These are phyloP conservation scores for Sminthurinus signatus DNA, from an alignment of 1,140 invertebrate genomes.

Conservation along the genomic window DNA sequence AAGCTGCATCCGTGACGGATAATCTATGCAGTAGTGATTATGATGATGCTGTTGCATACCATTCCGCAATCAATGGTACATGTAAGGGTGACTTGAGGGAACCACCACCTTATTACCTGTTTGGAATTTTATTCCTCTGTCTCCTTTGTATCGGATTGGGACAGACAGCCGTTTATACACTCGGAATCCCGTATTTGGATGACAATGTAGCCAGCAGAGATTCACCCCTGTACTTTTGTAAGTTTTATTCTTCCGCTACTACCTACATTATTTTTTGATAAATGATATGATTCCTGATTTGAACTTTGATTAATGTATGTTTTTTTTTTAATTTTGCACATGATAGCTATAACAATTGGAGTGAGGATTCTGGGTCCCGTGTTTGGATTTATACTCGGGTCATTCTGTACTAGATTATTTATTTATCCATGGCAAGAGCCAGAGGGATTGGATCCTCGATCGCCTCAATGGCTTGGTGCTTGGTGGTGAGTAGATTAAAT, in stretches of 20 bases:
- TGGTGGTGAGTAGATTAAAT: too few relatives aligned
- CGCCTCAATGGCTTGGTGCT: constrained; percentile 78
- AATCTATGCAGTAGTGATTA: constrained; percentile 15
- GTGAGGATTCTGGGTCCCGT: constrained; percentile 84
- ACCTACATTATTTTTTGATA: too few relatives aligned
- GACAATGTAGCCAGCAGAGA: constrained; percentile 87
- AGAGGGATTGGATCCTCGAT: constrained; percentile 68
- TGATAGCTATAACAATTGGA: constrained; percentile 78
- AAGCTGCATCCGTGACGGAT: background rate
- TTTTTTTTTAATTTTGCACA: background rate
- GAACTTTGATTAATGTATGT: constrained; percentile 1
- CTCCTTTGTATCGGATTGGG: constrained; percentile 84
- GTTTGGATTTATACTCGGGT: constrained; percentile 83
- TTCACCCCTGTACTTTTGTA: constrained; percentile 87
- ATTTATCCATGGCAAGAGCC: constrained; percentile 64
- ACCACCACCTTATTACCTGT: constrained; percentile 21
- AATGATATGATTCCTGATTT: background rate
- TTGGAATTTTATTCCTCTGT: constrained; percentile 79
- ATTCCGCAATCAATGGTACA: background rate
- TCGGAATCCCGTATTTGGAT: constrained; percentile 91
- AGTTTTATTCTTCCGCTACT: constrained; percentile 48
- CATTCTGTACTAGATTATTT: constrained; percentile 78
- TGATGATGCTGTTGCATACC: background rate
- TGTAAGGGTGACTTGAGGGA: background rate
- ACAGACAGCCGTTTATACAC: constrained; percentile 73